Conservation (phyloP, 2,888 invertebrate genomes). For the Polyploca ridens region DNA sequence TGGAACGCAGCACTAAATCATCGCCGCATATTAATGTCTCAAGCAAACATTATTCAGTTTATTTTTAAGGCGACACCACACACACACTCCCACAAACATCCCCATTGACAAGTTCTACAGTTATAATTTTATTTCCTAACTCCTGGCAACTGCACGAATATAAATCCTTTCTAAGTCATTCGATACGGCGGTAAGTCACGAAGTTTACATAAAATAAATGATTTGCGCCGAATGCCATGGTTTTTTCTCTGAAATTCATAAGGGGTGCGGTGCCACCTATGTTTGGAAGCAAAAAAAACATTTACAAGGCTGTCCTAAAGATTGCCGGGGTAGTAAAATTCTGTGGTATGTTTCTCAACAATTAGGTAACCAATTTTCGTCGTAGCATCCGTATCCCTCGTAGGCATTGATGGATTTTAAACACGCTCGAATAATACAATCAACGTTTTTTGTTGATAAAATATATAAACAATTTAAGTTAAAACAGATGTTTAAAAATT, state of each 20-base stretch:
- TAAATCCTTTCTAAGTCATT: conserved; percentile 82
- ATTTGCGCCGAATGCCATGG: conserved; percentile 77
- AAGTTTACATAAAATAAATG: conserved; percentile 84
- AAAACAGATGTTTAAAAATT: too few species aligned
- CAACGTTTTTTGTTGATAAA: neutral
- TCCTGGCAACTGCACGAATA: conserved; percentile 57
- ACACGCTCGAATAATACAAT: neutral
- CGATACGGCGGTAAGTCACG: conserved; percentile 82
- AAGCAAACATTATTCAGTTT: conserved; percentile 49
- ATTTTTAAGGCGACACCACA: conserved; percentile 60
- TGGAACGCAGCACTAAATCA: conserved; percentile 62
- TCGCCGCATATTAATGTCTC: conserved; percentile 44
- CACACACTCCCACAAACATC: conserved; percentile 53
- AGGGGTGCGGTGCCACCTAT: conserved; percentile 67
- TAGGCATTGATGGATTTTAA: conserved; percentile 55
- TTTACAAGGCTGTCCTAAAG: conserved; percentile 68
- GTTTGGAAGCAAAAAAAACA: conserved; percentile 65
- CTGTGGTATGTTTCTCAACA: conserved; percentile 67
- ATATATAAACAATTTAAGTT: neutral
- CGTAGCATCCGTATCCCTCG: neutral
- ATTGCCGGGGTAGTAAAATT: conserved; percentile 65
- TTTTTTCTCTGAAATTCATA: conserved; percentile 63
- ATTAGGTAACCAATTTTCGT: conserved; percentile 37
- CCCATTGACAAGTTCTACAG: conserved; percentile 61
- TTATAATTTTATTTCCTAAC: conserved; percentile 54